Percentiles rank a stretch among this genome's conserved stretches.
phyloP scores from a whole-genome alignment of 2,113 vertebrate species.

The Bubo blakistoni region DNA sequence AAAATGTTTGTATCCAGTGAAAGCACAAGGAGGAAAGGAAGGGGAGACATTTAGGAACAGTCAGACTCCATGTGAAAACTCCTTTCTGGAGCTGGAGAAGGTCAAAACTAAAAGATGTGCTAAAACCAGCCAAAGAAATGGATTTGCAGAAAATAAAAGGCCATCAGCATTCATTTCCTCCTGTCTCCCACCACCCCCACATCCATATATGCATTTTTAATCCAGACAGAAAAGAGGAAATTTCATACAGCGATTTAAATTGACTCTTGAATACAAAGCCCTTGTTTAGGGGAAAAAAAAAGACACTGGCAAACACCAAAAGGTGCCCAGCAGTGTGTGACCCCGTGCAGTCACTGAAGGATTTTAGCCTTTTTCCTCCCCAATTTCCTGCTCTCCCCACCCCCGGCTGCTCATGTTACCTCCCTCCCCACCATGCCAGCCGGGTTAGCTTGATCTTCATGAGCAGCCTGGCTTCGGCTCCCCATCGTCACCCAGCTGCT shows the following conservation, averaged over 20 bases:
- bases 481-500: neutral
- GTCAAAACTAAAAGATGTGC: neutral
- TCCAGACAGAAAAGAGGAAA: neutral
- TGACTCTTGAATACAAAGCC: neutral
- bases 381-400: neutral
- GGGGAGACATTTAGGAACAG: neutral
- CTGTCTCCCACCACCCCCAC: neutral
- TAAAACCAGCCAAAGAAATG: neutral
- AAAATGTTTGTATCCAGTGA: neutral
- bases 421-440: neutral
- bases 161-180: neutral
- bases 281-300: neutral
- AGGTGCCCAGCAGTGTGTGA: rapidly evolving
- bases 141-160: neutral
- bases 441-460: rapidly evolving
- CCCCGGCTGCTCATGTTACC: neutral
- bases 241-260: neutral
- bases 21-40: neutral
- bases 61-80: neutral
- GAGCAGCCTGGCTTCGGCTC: neutral
- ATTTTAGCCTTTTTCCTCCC: neutral
- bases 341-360: neutral
- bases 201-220: neutral
- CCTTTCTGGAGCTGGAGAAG: neutral
- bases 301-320: neutral